Percentiles rank a stretch among this genome's conserved stretches.
Conservation (phyloP, 2,888 invertebrate species). For the Stegophylla sp. region DNA sequence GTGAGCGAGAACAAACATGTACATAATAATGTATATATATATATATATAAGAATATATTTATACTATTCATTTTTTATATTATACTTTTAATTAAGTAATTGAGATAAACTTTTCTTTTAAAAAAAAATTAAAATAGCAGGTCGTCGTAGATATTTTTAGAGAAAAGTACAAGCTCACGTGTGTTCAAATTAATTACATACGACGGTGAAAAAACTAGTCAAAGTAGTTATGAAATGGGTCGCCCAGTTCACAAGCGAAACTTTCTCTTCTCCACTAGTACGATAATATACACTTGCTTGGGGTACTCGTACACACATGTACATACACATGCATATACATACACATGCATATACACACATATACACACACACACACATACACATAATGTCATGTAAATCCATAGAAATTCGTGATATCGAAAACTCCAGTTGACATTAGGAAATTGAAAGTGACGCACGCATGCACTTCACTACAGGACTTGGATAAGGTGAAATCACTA, state of each 20-base stretch:
- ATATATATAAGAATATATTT: no score
- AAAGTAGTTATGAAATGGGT: slow-evolving; percentile 55
- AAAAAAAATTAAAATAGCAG: no score
- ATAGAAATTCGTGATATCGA: slow-evolving; percentile 42
- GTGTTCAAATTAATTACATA: slow-evolving; percentile 36
- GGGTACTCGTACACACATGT: neutral
- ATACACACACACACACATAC: neutral
- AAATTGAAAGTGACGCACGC: slow-evolving; percentile 50
- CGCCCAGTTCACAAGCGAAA: slow-evolving; percentile 47
- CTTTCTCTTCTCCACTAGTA: slow-evolving; percentile 44
- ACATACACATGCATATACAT: neutral
- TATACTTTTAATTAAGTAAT: neutral
- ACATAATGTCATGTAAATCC: slow-evolving; percentile 29
- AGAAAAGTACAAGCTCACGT: slow-evolving; percentile 14
- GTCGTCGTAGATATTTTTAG: neutral
- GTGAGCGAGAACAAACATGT: no score
- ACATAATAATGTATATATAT: no score
- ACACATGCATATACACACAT: neutral
- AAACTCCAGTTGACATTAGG: slow-evolving; percentile 42
- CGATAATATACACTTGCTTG: neutral
- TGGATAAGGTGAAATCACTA: neutral
- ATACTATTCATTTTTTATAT: neutral
- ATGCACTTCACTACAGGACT: neutral
- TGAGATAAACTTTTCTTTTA: neutral
- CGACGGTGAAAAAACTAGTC: neutral